Percentiles rank a stretch among this genome's conserved stretches.
phyloP scores from a whole-genome alignment of 2,113 vertebrate species.

The Phylloscopus trochiloides region DNA sequence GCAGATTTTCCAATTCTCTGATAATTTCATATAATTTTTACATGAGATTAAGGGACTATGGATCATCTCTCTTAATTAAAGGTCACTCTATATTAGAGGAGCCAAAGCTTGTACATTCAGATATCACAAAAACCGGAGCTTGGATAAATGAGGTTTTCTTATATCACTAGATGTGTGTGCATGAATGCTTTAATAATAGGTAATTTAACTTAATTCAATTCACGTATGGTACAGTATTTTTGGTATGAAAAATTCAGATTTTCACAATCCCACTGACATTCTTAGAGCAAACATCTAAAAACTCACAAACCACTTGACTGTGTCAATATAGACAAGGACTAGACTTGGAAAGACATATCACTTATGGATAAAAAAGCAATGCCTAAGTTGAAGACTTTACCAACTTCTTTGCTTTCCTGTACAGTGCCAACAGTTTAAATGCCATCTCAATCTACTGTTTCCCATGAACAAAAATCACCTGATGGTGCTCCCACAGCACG shows the following conservation, averaged over 20 bases:
- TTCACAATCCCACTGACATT: neutral
- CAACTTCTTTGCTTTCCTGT: neutral
- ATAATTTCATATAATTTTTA: neutral
- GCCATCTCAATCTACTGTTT: neutral
- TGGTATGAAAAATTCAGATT: neutral
- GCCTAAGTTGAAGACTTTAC: neutral
- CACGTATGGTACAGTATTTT: rapidly evolving
- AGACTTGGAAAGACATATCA: rapidly evolving
- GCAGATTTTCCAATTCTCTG: neutral
- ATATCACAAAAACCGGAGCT: rapidly evolving
- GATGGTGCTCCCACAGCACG: neutral
- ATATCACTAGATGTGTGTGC: rapidly evolving
- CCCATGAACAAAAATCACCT: neutral
- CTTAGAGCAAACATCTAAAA: neutral
- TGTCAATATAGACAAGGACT: neutral
- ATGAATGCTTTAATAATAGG: rapidly evolving
- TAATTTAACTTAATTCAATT: neutral
- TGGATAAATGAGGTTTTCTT: neutral
- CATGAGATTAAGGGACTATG: neutral
- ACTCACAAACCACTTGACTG: neutral
- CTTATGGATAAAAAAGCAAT: neutral
- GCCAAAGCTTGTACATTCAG: neutral
- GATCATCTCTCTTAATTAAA: neutral
- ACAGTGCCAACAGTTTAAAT: neutral
- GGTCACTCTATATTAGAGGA: neutral